A percentile compares a stretch with the other conserved stretches of the same genome.
phyloP scores from a whole-genome alignment of 2,797 vertebrate species.

The Hydrophis major region DNA sequence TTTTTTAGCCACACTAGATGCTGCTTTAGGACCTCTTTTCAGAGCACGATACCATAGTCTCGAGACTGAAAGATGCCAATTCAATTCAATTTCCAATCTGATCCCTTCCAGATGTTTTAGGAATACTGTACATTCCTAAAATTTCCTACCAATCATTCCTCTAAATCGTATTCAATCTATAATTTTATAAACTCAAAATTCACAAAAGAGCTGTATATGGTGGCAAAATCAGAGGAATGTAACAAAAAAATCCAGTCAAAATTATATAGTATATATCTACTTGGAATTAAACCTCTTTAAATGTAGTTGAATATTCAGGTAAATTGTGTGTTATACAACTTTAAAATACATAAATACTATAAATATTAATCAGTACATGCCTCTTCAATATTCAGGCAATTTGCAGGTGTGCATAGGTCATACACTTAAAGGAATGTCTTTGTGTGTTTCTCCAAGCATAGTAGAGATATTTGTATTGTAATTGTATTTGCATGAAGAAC shows the following conservation, averaged over 20 bases:
- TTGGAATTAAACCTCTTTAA: neutral
- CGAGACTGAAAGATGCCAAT: no score
- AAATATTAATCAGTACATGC: neutral
- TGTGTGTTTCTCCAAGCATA: neutral
- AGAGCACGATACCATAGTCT: no score
- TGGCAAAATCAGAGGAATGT: neutral
- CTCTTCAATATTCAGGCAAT: neutral
- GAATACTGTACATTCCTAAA: neutral
- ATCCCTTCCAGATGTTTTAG: neutral
- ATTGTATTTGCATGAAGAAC: neutral
- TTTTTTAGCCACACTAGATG: no score
- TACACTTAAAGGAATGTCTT: neutral
- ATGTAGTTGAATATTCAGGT: neutral
- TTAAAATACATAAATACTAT: neutral
- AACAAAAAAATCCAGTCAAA: neutral
- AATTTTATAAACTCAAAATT: neutral
- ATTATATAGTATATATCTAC: neutral
- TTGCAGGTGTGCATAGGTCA: neutral
- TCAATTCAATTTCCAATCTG: neutral
- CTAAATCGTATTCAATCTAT: neutral
- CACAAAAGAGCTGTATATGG: neutral
- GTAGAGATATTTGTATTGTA: neutral
- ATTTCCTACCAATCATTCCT: neutral
- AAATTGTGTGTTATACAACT: neutral
- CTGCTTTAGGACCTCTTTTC: no score